These are phyloP conservation scores for Iguana delicatissima DNA, from an alignment of 2,797 vertebrate species.

Conservation along the genomic window DNA sequence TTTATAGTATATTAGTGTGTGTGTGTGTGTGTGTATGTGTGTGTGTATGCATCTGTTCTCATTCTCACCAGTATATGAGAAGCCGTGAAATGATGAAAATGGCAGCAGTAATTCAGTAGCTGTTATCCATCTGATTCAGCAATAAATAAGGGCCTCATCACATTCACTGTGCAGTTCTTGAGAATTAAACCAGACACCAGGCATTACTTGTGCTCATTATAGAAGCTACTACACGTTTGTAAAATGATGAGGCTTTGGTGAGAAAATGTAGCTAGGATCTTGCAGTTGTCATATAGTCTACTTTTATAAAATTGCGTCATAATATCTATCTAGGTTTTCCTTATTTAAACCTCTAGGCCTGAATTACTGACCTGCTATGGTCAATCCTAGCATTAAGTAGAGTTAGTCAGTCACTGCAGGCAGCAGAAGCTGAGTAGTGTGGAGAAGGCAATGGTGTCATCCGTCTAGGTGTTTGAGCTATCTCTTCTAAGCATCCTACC, in stretches of 20 bases:
- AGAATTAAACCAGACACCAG: conserved; percentile 23
- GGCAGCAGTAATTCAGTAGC: conserved; percentile 2
- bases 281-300: neutral
- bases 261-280: neutral
- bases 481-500: neutral
- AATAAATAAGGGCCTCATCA: neutral
- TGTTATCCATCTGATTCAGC: conserved; percentile 1
- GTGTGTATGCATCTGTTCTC: neutral
- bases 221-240: neutral
- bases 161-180: neutral
- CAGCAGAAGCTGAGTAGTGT: neutral
- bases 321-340: neutral
- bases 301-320: conserved; percentile 13
- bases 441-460: neutral
- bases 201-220: conserved; percentile 17
- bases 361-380: neutral
- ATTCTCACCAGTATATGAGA: neutral
- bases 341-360: neutral
- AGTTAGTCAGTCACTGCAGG: too few relatives aligned
- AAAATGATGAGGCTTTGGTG: neutral
- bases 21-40: too few relatives aligned
- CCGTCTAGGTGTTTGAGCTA: neutral
- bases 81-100: conserved; percentile 12
- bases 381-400: neutral
- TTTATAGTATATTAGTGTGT: neutral